Evolutionary conservation across 2,113 vertebrate genomes (phyloP), one percentile per base, ranked within the genome.

Genomic region (Hepsetus odoe): DNA sequence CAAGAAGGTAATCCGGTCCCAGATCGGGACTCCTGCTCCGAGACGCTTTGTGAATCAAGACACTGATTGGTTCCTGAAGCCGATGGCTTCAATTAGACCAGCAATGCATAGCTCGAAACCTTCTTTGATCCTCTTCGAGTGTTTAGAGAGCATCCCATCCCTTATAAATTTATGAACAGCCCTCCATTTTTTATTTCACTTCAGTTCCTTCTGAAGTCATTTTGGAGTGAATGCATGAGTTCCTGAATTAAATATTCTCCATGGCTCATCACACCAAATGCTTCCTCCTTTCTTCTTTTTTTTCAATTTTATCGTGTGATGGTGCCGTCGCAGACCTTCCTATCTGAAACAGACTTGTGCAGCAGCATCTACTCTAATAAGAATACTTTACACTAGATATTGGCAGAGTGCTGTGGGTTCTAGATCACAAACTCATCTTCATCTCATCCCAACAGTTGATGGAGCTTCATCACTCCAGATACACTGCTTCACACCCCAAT

Each of bases 181-280:
- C 5, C 30, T 62, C 13, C 6, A 18, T 20, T 65, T n/a, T 24
- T 65, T 32, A 65, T 38, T 20, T 1, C 20, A 24, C 18, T 30
- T 68, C 64, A 3, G 2, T 67, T 51, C 26, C 51, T 6, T 2
- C 26, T 26, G 64, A 33, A 77, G 49, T 14, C 2, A 10, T 44
- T 46, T 44, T 53, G 68, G 51, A 58, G 51, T 4, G 26, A 58
- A 62, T 35, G 75, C 26, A 13, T 6, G 51, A 59, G 26, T 65
- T 13, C 32, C 74, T 51, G 46, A 38, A 55, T 33, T 35, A 22
- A 51, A 44, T 69, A 44, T 69, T 67, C 16, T 28, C 61, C 22
- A 55, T 59, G 75, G 59, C 18, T 77, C 75, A 77, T 58, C 65
- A 69, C 20, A 35, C 32, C 7, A 65, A 65, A 65, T 20, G 13